phyloP scores from a whole-genome alignment of 2,797 vertebrate species.

The Anguilla obscura region DNA sequence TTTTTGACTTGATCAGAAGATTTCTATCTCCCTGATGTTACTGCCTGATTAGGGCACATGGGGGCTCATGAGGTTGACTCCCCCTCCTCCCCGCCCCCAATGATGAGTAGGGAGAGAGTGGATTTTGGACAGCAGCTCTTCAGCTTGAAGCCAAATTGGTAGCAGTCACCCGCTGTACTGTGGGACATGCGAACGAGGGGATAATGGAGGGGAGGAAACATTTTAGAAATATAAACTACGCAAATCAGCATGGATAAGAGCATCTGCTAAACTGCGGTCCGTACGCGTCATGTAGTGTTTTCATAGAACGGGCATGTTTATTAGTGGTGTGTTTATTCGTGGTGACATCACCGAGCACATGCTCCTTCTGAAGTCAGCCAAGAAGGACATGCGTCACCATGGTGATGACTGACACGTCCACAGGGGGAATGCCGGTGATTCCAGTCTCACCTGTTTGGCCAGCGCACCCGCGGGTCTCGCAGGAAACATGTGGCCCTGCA shows the following conservation, averaged over 20 bases:
- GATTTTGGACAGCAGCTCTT: neutral
- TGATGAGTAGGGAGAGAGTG: neutral
- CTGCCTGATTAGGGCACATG: neutral
- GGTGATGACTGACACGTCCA: neutral
- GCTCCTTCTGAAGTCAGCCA: neutral
- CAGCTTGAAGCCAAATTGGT: neutral
- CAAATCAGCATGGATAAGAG: too few species aligned
- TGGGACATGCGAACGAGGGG: neutral
- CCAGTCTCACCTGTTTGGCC: neutral
- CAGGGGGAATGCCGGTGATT: neutral
- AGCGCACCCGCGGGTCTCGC: neutral
- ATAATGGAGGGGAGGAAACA: too few species aligned
- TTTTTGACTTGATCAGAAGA: neutral
- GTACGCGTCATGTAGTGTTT: neutral
- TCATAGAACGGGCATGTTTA: neutral
- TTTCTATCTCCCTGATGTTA: neutral
- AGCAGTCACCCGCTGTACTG: neutral
- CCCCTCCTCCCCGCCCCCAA: neutral
- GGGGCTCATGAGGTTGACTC: neutral
- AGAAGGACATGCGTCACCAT: neutral
- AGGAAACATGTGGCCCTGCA: neutral
- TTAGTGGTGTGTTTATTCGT: too few species aligned
- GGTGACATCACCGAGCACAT: neutral
- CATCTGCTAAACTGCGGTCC: too few species aligned
- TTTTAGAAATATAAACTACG: too few species aligned